Conservation (phyloP, 2,888 invertebrate genomes). For the Halocaridina rubra region DNA sequence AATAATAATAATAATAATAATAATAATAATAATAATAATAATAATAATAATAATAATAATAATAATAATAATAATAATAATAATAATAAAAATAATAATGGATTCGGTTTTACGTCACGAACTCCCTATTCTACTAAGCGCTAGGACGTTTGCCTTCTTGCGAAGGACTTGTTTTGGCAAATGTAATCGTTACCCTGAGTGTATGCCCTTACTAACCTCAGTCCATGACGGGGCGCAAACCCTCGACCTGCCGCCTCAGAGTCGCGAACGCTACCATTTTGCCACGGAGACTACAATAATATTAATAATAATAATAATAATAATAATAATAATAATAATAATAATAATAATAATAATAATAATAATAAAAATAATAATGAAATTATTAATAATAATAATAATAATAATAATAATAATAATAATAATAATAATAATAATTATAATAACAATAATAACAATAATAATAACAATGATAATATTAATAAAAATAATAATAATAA, state of each 20-base stretch:
- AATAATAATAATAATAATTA: not conserved
- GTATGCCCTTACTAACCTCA: too few species aligned
- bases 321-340: slow-evolving; percentile 4
- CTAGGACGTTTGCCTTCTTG: too few species aligned
- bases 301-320: not conserved
- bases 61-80: not conserved
- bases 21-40: not conserved
- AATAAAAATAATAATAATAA: not conserved
- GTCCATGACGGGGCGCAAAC: too few species aligned
- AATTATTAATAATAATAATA: not conserved
- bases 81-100: not conserved
- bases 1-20: slow-evolving; percentile 5
- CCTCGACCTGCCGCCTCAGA: too few species aligned
- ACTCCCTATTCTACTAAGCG: too few species aligned
- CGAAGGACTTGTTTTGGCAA: too few species aligned
- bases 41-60: not conserved
- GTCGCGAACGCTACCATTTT: too few species aligned
- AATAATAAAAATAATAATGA: not conserved
- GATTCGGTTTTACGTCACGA: not conserved
- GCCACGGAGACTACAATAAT: too few species aligned
- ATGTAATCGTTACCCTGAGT: too few species aligned
- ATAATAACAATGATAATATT: not conserved
- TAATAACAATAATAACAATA: not conserved
- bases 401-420: slow-evolving; percentile 3
- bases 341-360: slow-evolving; percentile 4